Base-by-base conservation (phyloP, 2,797 vertebrate species). In the Rhynchonycteris naso region DNA sequence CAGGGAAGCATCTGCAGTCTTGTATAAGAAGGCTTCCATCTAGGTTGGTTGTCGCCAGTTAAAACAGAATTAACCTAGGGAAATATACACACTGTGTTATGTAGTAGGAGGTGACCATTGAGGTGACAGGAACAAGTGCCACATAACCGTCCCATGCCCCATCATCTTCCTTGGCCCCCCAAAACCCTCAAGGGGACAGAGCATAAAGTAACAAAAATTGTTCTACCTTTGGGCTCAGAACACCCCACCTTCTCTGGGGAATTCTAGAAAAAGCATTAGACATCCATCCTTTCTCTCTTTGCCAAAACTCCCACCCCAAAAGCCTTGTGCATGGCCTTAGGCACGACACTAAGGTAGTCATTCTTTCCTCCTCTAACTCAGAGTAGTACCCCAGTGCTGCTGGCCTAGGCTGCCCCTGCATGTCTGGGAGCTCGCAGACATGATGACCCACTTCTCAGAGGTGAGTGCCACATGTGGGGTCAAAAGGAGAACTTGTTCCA, bases 141-240 rank as follows among this genome's bases (percentile, higher is more conserved):
- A 50, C 30, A n/a, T 2, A 18, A 1, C 7, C 28, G 91, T 50
- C 58, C 9, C 16, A 0, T 26, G 16, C 24, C 9, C 21, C 9
- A 18, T 28, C 8, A 0, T 59, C 59, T 63, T 8, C 66, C 33
- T 24, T 58, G 9, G 38, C 33, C 12, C 26, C 18, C 65, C 19
- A 38, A 38, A 2, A 56, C 14, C 21, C 28, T 26, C 33, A 50
- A 14, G 71, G 28, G 18, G 13, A 50, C 35, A 68, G n/a, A 81
- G 22, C 35, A 33, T 47, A 11, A 81, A 26, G 30, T n/a, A 28
- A 30, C 19, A 21, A 54, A 76, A 43, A 74, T 66, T 33, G 24
- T 28, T 11, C 13, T 38, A 35, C 8, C 38, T 66, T 74, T 18
- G 58, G 35, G 13, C 18, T 65, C 9, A 30, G 81, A 68, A 54